phyloP scores from a whole-genome alignment of 2,113 vertebrate genomes.

The Chlorodrepanis virens region DNA sequence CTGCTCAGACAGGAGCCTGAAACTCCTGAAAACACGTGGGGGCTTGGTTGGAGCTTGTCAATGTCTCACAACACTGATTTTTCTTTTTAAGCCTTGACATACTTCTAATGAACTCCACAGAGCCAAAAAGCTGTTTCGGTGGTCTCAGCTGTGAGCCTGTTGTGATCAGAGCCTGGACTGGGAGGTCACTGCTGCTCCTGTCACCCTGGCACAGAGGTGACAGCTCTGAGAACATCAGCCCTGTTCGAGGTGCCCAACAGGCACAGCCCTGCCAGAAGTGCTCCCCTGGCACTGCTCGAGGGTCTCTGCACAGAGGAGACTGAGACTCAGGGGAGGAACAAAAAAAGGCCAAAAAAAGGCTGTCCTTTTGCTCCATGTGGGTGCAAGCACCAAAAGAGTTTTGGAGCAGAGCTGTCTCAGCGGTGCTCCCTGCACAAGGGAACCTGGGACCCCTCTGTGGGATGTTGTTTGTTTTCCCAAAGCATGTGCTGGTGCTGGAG shows the following conservation, averaged over 20 bases:
- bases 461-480: fast-evolving
- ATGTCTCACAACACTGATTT: neutral
- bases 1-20: neutral
- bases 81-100: neutral
- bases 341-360: neutral
- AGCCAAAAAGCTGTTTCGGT: neutral
- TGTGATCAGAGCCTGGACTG: neutral
- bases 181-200: neutral
- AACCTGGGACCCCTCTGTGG: neutral
- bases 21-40: neutral
- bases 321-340: neutral
- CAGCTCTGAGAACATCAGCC: neutral
- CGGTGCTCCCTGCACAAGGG: neutral
- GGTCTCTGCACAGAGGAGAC: neutral
- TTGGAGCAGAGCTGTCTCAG: neutral
- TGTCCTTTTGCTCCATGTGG: neutral
- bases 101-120: neutral
- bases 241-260: neutral
- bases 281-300: neutral
- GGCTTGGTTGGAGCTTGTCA: neutral
- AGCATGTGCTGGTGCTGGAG: neutral
- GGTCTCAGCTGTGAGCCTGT: neutral
- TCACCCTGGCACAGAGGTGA: neutral
- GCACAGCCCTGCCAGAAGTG: neutral
- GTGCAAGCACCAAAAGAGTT: neutral